Evolutionary conservation across 2,113 vertebrate genomes (phyloP).

Genomic region (Hystrix cristata): DNA sequence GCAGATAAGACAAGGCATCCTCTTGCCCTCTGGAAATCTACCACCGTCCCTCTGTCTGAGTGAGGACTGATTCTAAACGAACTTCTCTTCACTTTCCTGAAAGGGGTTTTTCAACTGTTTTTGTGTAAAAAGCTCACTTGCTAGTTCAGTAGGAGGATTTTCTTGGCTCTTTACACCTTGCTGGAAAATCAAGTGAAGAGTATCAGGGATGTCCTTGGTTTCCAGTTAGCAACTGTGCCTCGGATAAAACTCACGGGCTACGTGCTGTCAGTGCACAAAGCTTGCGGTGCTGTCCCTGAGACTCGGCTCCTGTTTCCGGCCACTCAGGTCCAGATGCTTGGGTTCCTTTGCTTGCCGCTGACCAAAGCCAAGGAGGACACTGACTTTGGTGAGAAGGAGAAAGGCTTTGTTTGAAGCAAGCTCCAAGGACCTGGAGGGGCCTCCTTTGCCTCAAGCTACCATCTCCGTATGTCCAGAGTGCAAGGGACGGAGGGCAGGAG

Average conservation of each 20-base stretch:
- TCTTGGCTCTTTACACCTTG: not conserved
- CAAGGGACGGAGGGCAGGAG: not conserved
- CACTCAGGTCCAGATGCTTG: not conserved
- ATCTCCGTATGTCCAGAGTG: not conserved
- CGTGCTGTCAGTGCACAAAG: too few species aligned
- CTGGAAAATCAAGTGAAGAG: not conserved
- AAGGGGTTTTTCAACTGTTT: not conserved
- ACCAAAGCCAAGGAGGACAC: not conserved
- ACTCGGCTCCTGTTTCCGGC: not conserved
- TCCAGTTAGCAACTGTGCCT: too few species aligned
- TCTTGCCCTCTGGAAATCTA: not conserved
- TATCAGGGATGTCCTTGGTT: not conserved
- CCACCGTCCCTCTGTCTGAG: not conserved
- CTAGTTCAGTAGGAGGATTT: not conserved
- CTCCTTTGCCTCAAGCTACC: not conserved
- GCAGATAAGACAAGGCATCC: not conserved
- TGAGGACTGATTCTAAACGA: not conserved
- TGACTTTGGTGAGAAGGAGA: not conserved
- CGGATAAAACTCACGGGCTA: too few species aligned
- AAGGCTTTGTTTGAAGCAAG: not conserved
- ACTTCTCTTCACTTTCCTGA: not conserved
- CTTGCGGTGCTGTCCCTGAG: not conserved
- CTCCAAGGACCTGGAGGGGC: not conserved
- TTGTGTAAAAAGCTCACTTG: not conserved
- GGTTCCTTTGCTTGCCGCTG: not conserved